phyloP scores from a whole-genome alignment of 2,888 invertebrate genomes.

The Apotomis turbidana region DNA sequence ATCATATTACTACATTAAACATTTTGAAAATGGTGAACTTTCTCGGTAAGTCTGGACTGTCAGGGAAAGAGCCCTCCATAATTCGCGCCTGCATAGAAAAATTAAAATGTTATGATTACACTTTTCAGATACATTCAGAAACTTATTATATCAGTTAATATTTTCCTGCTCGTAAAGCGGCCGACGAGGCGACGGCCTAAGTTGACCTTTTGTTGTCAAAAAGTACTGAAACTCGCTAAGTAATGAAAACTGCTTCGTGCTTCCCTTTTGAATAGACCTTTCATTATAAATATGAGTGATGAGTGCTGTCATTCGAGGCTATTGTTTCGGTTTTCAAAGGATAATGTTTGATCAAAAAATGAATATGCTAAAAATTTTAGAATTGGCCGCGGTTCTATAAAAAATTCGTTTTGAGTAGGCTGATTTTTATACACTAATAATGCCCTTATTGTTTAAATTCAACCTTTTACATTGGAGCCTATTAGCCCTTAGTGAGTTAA shows the following conservation, averaged over 20 bases:
- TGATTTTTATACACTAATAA: no score
- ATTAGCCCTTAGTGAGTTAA: no score
- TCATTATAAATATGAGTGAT: slow-evolving; percentile 28
- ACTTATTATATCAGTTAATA: slow-evolving; percentile 40
- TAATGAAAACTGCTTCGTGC: slow-evolving; percentile 46
- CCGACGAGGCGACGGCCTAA: slow-evolving; percentile 41
- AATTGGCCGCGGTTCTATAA: not conserved
- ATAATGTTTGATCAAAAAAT: slow-evolving; percentile 6
- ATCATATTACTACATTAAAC: no score
- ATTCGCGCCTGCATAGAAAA: no score
- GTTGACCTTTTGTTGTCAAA: slow-evolving; percentile 50
- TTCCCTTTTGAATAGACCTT: slow-evolving; percentile 26
- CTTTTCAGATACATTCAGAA: no score
- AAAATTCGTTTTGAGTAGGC: not conserved
- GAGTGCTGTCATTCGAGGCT: slow-evolving; percentile 1
- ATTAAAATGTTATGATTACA: no score
- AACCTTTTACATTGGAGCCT: no score
- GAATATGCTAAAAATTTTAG: not conserved
- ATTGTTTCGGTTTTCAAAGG: slow-evolving; percentile 20
- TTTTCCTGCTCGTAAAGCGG: slow-evolving; percentile 48
- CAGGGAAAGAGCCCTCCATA: no score
- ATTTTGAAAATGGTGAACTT: no score
- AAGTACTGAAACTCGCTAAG: slow-evolving; percentile 46
- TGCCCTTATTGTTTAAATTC: no score
- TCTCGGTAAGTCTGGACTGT: no score